Percentiles rank a stretch among this genome's conserved stretches.
These are phyloP conservation scores for Portevinia maculata DNA, from an alignment of 2,888 invertebrate species.

Conservation along the genomic window DNA sequence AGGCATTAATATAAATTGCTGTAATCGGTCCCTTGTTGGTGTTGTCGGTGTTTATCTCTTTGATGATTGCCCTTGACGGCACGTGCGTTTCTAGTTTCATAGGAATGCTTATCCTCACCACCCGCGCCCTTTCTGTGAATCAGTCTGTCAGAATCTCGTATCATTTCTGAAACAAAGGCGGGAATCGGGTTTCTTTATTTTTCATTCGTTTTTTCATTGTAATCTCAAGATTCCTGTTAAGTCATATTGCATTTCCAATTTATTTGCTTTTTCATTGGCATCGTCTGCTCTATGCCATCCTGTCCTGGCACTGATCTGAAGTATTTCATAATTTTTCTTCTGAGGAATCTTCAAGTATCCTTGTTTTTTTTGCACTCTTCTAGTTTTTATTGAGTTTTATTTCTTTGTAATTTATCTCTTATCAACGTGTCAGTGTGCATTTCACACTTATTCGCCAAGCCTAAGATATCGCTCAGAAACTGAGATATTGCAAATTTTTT, in stretches of 20 bases:
- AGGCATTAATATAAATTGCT: constrained; percentile 73
- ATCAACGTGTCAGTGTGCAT: constrained; percentile 41
- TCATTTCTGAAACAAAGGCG: constrained; percentile 68
- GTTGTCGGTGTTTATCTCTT: constrained; percentile 73
- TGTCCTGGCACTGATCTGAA: constrained; percentile 3
- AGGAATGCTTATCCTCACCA: constrained; percentile 12
- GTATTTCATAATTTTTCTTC: constrained; percentile 49
- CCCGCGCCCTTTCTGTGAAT: constrained; percentile 17
- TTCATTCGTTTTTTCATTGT: constrained; percentile 54
- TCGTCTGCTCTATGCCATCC: constrained; percentile 40
- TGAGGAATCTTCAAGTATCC: constrained; percentile 31
- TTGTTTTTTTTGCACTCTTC: not conserved
- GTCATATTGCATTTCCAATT: constrained; percentile 73
- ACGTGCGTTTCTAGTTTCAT: constrained; percentile 67
- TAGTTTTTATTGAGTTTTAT: constrained; percentile 38
- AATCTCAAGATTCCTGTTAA: constrained; percentile 64
- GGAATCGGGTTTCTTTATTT: constrained; percentile 67
- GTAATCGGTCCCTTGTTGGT: constrained; percentile 73
- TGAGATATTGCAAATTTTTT: too few relatives aligned
- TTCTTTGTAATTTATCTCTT: constrained; percentile 43
- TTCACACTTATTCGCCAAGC: not conserved
- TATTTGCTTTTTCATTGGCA: constrained; percentile 39
- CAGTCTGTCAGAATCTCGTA: constrained; percentile 9
- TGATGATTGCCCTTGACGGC: constrained; percentile 72
- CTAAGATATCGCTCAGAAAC: too few relatives aligned